These are phyloP conservation scores for Chelonia mydas DNA, from an alignment of 2,797 vertebrate genomes.

Conservation along the genomic window DNA sequence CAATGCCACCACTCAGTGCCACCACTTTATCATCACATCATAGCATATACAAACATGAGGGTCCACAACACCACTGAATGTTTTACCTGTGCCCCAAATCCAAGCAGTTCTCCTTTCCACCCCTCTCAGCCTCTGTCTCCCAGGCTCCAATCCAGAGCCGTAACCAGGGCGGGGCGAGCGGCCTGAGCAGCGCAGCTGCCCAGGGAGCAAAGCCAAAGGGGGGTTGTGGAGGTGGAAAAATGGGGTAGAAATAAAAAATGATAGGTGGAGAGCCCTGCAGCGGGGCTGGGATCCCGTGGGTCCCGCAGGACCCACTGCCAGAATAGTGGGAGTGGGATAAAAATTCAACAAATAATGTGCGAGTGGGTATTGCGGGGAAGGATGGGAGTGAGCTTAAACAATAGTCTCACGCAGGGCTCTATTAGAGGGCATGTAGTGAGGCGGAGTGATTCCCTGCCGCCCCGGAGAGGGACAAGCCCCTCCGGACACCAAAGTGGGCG, in stretches of 20 bases:
- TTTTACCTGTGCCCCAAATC: not conserved
- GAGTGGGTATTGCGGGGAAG: not conserved
- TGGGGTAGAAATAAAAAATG: not conserved
- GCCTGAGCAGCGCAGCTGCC: not conserved
- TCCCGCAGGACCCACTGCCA: not conserved
- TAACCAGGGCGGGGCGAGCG: fast-evolving
- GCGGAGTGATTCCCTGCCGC: too few relatives aligned
- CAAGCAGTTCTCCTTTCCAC: not conserved
- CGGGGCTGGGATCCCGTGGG: not conserved
- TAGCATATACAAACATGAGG: not conserved
- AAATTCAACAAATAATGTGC: not conserved
- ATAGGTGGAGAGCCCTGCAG: not conserved
- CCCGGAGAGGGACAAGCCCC: too few relatives aligned
- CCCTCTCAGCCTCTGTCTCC: not conserved
- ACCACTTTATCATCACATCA: not conserved
- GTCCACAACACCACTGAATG: not conserved
- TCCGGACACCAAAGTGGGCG: too few relatives aligned
- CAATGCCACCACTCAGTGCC: not conserved
- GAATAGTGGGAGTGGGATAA: not conserved
- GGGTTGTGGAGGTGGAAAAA: not conserved
- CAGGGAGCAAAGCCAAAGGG: not conserved
- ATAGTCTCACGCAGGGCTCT: too few relatives aligned
- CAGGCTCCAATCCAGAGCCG: not conserved
- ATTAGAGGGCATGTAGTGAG: too few relatives aligned
- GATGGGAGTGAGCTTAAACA: not conserved